Evolutionary conservation across 2,797 vertebrate species (phyloP).

Genomic region (Tachyglossus aculeatus): DNA sequence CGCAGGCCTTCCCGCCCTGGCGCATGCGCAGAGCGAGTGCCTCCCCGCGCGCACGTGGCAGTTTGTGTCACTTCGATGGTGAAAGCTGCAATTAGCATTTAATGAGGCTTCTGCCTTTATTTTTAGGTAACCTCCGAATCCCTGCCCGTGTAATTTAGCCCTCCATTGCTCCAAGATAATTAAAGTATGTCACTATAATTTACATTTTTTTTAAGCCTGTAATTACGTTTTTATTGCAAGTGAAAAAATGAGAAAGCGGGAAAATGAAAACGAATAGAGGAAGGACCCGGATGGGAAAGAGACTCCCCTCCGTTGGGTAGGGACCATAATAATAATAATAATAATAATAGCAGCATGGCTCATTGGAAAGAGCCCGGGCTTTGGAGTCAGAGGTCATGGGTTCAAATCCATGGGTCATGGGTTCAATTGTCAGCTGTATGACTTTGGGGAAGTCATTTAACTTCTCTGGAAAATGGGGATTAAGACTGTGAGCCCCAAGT

Average conservation of each 20-base stretch:
- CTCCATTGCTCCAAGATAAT: slow-evolving; percentile 76
- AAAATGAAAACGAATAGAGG: slow-evolving; percentile 62
- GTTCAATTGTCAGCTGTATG: no score
- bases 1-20: background rate
- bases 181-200: slow-evolving; percentile 82
- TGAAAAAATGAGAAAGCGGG: slow-evolving; percentile 9
- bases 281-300: slow-evolving; percentile 28
- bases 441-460: no score
- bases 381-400: no score
- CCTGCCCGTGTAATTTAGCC: slow-evolving; percentile 77
- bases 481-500: no score
- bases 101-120: slow-evolving; percentile 80
- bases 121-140: slow-evolving; percentile 80
- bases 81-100: slow-evolving; percentile 79
- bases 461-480: no score
- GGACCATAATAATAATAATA: no score
- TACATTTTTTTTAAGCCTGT: slow-evolving; percentile 71
- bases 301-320: no score
- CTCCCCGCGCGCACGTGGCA: slow-evolving; percentile 46
- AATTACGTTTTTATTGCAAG: slow-evolving; percentile 79
- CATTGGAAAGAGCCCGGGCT: no score
- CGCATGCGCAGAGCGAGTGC: background rate
- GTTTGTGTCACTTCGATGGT: slow-evolving; percentile 62
- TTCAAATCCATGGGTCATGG: no score
- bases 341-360: no score